A percentile compares a stretch with the other conserved stretches of the same genome.
These are phyloP conservation scores for Volucella inanis DNA, from an alignment of 2,888 invertebrate genomes.

Conservation along the genomic window DNA sequence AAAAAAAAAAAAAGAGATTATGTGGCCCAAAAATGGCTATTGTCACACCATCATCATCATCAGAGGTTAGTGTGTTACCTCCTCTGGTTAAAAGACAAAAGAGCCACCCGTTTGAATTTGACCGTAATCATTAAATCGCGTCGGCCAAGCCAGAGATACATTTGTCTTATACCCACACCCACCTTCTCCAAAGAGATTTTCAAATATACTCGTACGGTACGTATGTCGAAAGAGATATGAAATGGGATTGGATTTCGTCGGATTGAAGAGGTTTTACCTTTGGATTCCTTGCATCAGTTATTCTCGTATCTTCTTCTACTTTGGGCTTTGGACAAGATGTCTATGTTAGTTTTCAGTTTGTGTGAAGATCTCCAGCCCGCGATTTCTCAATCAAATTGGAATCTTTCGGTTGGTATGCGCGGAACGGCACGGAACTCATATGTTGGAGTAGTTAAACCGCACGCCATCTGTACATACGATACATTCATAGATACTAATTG, in stretches of 20 bases:
- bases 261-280: slow-evolving; percentile 39
- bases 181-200: slow-evolving; percentile 45
- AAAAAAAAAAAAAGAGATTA: slow-evolving; percentile 7
- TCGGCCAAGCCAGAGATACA: not conserved
- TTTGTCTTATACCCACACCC: slow-evolving; percentile 48
- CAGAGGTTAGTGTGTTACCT: not conserved
- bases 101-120: slow-evolving; percentile 31
- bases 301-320: not conserved
- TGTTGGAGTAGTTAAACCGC: slow-evolving; percentile 30
- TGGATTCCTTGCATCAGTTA: not conserved
- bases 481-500: slow-evolving; percentile 8
- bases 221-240: slow-evolving; percentile 25
- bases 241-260: slow-evolving; percentile 12
- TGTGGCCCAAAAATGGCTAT: slow-evolving; percentile 53
- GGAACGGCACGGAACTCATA: slow-evolving; percentile 17
- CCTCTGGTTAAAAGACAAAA: slow-evolving; percentile 20
- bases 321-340: not conserved
- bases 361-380: slow-evolving; percentile 24
- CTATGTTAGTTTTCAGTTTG: slow-evolving; percentile 22
- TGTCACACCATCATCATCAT: slow-evolving; percentile 36
- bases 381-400: slow-evolving; percentile 66
- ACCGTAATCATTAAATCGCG: slow-evolving; percentile 51
- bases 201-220: not conserved
- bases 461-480: slow-evolving; percentile 1
- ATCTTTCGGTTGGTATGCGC: slow-evolving; percentile 66